Conservation (phyloP, 2,888 invertebrate genomes). For the Clivina fossor region DNA sequence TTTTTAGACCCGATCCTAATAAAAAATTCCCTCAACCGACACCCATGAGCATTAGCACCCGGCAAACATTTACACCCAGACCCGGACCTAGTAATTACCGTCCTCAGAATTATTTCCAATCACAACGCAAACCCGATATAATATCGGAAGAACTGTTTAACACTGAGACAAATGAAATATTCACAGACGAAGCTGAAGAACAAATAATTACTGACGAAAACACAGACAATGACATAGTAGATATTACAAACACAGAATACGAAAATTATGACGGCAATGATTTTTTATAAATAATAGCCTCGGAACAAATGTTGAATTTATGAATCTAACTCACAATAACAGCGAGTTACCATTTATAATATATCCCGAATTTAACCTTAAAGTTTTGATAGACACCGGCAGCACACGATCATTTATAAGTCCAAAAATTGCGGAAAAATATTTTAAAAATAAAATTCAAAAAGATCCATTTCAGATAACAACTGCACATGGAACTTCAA, state of each 20-base stretch:
- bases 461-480: constrained; percentile 9
- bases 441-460: constrained; percentile 1
- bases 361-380: constrained; percentile 3
- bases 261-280: background rate
- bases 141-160: constrained; percentile 15
- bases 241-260: background rate
- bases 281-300: constrained; percentile 1
- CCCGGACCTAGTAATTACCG: background rate
- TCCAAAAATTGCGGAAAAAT: constrained; percentile 18
- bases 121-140: constrained; percentile 4
- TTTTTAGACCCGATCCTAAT: constrained; percentile 16
- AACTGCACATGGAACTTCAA: constrained; percentile 19
- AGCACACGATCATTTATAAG: constrained; percentile 37
- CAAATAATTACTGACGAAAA: too few relatives aligned
- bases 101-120: constrained; percentile 10
- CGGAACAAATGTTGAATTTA: constrained; percentile 2
- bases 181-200: too few relatives aligned
- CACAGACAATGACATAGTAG: too few relatives aligned
- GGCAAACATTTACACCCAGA: constrained; percentile 13
- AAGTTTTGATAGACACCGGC: constrained; percentile 30
- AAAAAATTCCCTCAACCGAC: constrained; percentile 15
- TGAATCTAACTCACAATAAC: background rate
- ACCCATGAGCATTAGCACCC: constrained; percentile 4
- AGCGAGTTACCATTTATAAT: constrained; percentile 14
- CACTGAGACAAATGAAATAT: background rate